Base-by-base conservation (phyloP, 2,888 invertebrate genomes). In the Heteromurus nitidus region DNA sequence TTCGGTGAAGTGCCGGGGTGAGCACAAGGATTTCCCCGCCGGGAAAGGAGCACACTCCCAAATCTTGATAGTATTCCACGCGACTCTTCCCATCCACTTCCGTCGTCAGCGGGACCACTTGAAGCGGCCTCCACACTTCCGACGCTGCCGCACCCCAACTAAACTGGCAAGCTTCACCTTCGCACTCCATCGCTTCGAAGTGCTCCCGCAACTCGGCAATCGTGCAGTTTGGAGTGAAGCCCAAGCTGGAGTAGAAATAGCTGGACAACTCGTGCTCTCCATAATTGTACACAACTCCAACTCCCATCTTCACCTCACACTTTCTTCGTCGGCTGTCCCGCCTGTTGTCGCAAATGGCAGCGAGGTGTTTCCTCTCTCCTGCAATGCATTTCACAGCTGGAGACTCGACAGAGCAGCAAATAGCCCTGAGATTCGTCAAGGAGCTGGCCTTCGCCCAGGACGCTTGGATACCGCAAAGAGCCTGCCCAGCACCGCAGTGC, bases 161-260 rank as follows among this genome's bases (percentile, higher is more conserved):
- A 20, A 53, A 70, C 9, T 70, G n/a, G 22, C 70, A 70, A 24
- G 26, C 31, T 13, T 31, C 69, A 16, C 16, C 20, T 16, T 20
- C 20, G 24, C 70, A 70, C 16, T 24, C 5, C 58, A 70, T 58
- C 1, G 2, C n/a, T 30, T 70, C 58, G 26, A 58, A 58, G n/a
- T 58, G 55, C 9, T 36, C 16, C 24, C 36, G 30, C 24, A 70
- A 30, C 9, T 30, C 31, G 13, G 3, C 13, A 7, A 20, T 26
- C 24, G 28, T 58, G 42, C 58, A 58, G 3, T 55, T 26, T 1
- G 70, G 36, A 31, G 24, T 42, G 58, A 28, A 70, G 24, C 70
- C 70, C 1, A 70, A 24, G 24, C 70, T 70, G 36, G 58, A 28
- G 58, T 70, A 58, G 24, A 70, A 70, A n/a, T 58, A 70, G 58